phyloP scores from a whole-genome alignment of 2,797 vertebrate species.

The Enteromius afrohamiltoni region DNA sequence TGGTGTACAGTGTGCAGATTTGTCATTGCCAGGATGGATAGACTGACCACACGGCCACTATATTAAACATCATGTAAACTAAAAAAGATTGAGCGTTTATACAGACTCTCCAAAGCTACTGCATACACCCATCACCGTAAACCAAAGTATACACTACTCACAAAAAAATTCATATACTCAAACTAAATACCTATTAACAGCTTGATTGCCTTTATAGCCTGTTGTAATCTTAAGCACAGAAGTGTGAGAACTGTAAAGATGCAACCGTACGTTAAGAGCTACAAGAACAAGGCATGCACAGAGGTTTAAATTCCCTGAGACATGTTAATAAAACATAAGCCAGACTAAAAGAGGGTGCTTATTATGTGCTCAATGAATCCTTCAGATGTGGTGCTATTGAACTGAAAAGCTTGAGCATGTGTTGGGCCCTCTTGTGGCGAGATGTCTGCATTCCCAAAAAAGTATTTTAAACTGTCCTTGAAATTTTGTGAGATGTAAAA shows the following conservation, averaged over 20 bases:
- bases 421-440: constrained; percentile 42
- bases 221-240: background rate
- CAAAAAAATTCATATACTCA: background rate
- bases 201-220: background rate
- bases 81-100: constrained; percentile 41
- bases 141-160: constrained; percentile 18
- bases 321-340: background rate
- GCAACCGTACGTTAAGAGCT: background rate
- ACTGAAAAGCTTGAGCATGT: constrained; percentile 18
- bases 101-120: constrained; percentile 36
- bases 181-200: background rate
- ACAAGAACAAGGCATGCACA: background rate
- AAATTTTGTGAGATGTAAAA: background rate
- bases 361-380: constrained; percentile 38
- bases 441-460: constrained; percentile 20
- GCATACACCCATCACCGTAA: constrained; percentile 39
- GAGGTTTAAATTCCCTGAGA: background rate
- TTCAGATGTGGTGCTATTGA: constrained; percentile 39
- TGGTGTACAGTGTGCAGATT: constrained; percentile 59
- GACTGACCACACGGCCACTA: constrained; percentile 63
- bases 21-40: constrained; percentile 65
- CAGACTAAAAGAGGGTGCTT: constrained; percentile 31
- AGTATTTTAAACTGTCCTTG: background rate
- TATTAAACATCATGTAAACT: constrained; percentile 41
- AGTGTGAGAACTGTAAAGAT: background rate